Conservation (phyloP, 2,797 vertebrate species). For the Tiaroga cobitis region DNA sequence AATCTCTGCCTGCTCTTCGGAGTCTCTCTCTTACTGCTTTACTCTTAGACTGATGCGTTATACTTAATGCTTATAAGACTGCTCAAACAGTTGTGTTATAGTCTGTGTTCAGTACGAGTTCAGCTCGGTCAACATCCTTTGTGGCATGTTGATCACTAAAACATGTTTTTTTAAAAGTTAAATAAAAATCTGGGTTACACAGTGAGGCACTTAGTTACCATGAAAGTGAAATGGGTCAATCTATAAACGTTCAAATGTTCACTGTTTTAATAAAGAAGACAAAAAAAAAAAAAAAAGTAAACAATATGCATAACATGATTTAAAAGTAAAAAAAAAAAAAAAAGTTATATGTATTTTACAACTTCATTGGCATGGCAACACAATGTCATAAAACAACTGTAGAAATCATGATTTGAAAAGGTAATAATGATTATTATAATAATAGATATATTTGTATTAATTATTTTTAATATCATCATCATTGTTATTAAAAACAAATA, state of each 20-base stretch:
- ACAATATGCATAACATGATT: neutral
- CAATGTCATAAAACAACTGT: neutral
- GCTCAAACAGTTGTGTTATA: slow-evolving; percentile 11
- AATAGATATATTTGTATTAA: neutral
- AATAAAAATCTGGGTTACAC: neutral
- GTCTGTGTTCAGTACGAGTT: neutral
- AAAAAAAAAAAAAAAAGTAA: neutral
- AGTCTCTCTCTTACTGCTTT: slow-evolving; percentile 21
- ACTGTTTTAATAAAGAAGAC: neutral
- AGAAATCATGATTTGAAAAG: neutral
- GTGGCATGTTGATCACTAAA: neutral
- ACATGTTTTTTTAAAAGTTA: neutral
- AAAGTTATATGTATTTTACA: too few species aligned
- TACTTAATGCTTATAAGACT: slow-evolving; percentile 5
- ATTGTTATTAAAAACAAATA: neutral
- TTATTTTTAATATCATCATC: too few species aligned
- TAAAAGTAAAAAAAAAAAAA: neutral
- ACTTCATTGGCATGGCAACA: neutral
- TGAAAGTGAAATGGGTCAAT: neutral
- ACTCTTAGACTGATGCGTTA: slow-evolving; percentile 1
- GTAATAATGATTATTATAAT: neutral
- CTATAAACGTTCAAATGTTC: neutral
- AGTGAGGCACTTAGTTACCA: neutral
- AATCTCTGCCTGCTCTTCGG: slow-evolving; percentile 37
- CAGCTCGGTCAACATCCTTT: neutral